Evolutionary conservation across 2,888 invertebrate genomes (phyloP), one percentile per base, ranked within the genome.

Genomic region (Drosophila fulvimacula): DNA sequence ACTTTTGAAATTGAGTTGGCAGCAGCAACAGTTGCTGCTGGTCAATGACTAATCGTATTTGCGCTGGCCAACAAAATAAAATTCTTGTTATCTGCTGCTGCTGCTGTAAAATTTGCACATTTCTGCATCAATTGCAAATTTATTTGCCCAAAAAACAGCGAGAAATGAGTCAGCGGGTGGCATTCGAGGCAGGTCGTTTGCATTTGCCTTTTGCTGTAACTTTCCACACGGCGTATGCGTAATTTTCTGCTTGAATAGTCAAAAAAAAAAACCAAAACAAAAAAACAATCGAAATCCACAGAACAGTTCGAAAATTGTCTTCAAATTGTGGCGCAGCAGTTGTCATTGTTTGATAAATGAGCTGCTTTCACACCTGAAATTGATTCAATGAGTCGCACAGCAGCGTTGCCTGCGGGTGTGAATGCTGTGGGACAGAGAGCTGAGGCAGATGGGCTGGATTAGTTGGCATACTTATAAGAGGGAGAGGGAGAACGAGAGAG

Each of bases 81-180:
- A 69, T 69, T 65, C 61, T 71, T 73, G 55, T 68, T 69, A 73
- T 68, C 78, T 48, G 63, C 49, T 19, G 58, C 42, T 64, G 63
- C 61, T 76, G 63, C 49, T 34, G 58, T 73, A 71, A 61, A 89
- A 90, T 88, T 90, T 72, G 63, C 90, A 89, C 88, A 79, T 88
- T 90, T 85, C 81, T 82, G 88, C 88, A 84, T 88, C 90, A 90
- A 70, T 82, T 88, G 86, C 89, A 81, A 76, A 69, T 77, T 71
- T 53, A 67, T 85, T 70, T 83, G 64, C 64, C 61, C 67, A 61
- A 42, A 51, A 64, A 69, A 13, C 30, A 19, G 17, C n/a, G 46
- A 0, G 46, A 46, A 46, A 51, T 76, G 77, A 81, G 52, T 77
- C 81, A 78, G 61, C 68, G 42, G 41, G 46, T 58, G 30, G 44